A percentile compares a stretch with the other conserved stretches of the same genome.
These are phyloP conservation scores for Nematolebias whitei DNA, from an alignment of 2,113 vertebrate genomes.

Conservation along the genomic window DNA sequence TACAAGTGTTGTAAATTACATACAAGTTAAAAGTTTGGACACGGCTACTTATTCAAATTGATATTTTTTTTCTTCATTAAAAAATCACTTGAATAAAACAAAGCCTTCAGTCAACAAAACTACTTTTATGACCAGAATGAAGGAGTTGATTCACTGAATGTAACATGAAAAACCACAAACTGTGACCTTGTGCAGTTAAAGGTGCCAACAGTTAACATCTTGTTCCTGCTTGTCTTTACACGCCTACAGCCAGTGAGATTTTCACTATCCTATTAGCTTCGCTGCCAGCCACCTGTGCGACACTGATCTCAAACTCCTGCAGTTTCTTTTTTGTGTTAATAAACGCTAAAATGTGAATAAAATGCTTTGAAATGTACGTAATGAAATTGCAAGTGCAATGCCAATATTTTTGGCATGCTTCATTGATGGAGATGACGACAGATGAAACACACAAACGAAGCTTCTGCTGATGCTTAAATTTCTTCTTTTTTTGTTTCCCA, in stretches of 20 bases:
- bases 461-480: too few species aligned
- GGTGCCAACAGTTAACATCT: constrained; percentile 5
- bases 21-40: too few species aligned
- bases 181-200: not conserved
- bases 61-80: not conserved
- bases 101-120: not conserved
- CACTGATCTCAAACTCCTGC: not conserved
- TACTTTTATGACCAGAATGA: too few species aligned
- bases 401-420: too few species aligned
- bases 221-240: constrained; percentile 2
- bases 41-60: not conserved
- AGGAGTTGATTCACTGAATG: too few species aligned
- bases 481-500: too few species aligned
- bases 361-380: too few species aligned
- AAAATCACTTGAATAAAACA: not conserved
- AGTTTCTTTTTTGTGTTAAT: not conserved
- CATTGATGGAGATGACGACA: too few species aligned
- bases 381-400: too few species aligned
- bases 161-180: not conserved
- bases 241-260: constrained; percentile 14
- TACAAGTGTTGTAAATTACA: too few species aligned
- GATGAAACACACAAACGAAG: too few species aligned
- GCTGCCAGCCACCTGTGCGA: constrained; percentile 4
- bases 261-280: constrained; percentile 12
- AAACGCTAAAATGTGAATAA: too few species aligned